Conservation (phyloP, 2,888 invertebrate species). For the Pteria penguin region DNA sequence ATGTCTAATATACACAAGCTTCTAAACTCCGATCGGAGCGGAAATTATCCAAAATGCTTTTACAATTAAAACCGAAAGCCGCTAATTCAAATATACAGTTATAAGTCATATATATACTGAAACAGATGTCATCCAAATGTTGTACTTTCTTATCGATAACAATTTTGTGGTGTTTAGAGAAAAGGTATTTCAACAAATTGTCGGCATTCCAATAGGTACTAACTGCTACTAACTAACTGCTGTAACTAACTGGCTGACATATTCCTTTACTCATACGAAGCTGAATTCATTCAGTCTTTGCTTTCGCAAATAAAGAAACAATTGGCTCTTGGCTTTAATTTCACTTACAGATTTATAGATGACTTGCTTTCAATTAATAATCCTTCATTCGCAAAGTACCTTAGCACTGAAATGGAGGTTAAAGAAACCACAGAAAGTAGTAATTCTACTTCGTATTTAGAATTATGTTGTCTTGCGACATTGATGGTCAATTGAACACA, state of each 20-base stretch:
- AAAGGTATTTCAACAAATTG: not conserved
- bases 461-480: not conserved
- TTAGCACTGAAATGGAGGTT: not conserved
- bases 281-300: not conserved
- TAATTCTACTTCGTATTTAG: not conserved
- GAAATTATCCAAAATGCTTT: too few species aligned
- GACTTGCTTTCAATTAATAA: not conserved
- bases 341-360: not conserved
- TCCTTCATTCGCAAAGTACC: not conserved
- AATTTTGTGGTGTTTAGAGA: not conserved
- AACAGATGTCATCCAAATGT: not conserved
- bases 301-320: not conserved
- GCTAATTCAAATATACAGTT: too few species aligned
- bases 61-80: too few species aligned
- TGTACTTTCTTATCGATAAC: not conserved
- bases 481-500: not conserved
- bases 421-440: not conserved
- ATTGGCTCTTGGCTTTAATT: not conserved
- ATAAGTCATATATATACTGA: not conserved
- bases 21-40: too few species aligned
- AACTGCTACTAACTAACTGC: not conserved
- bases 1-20: too few species aligned
- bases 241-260: too few species aligned
- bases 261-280: not conserved
- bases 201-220: not conserved